phyloP scores from a whole-genome alignment of 1,140 invertebrate genomes.

The Tribolium castaneum region DNA sequence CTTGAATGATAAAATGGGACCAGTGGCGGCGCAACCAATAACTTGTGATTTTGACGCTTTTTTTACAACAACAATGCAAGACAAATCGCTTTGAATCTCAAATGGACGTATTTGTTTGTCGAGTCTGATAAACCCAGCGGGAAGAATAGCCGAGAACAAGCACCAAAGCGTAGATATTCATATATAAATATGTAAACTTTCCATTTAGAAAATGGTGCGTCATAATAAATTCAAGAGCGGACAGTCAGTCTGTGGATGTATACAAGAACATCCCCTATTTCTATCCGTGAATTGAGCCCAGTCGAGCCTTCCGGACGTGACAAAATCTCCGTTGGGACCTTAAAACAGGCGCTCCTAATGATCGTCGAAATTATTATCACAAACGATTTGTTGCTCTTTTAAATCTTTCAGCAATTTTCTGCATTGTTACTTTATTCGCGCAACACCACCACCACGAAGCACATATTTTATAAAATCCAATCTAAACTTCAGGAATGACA shows the following conservation, averaged over 20 bases:
- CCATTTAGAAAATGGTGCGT: constrained; percentile 62
- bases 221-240: constrained; percentile 62
- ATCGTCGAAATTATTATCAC: constrained; percentile 15
- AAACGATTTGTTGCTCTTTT: constrained; percentile 14
- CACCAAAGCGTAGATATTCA: constrained; percentile 53
- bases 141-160: constrained; percentile 33
- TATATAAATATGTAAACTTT: constrained; percentile 64
- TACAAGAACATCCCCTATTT: constrained; percentile 44
- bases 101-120: not conserved
- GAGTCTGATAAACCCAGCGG: constrained; percentile 14
- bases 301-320: constrained; percentile 61
- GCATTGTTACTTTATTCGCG: constrained; percentile 30
- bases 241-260: constrained; percentile 57
- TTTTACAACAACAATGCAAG: not conserved
- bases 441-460: not conserved
- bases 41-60: not conserved
- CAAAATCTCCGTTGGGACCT: constrained; percentile 64
- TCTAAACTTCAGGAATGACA: constrained; percentile 63
- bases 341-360: constrained; percentile 46
- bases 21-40: constrained; percentile 18
- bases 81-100: constrained; percentile 2
- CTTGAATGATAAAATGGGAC: constrained; percentile 36
- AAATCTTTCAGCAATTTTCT: constrained; percentile 36
- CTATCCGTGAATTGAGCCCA: constrained; percentile 53
- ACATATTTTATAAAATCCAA: constrained; percentile 51